Evolutionary conservation across 2,113 vertebrate genomes (phyloP), one percentile per base, ranked within the genome.

Genomic region (Caranx ignobilis): DNA sequence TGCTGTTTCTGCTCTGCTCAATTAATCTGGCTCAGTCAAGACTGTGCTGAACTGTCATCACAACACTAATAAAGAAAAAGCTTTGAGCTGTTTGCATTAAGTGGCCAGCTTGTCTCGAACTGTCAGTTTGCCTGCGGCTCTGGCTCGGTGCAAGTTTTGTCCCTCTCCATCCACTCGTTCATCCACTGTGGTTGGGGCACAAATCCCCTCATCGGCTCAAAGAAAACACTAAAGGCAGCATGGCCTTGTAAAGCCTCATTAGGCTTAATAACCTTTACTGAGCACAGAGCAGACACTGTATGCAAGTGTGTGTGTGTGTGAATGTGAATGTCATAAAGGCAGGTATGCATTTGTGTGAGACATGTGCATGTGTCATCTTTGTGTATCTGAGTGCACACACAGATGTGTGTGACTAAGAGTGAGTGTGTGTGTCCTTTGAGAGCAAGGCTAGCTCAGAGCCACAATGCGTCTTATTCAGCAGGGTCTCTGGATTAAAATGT

Each of bases 401-500:
- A 21, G 10, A 1, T 34, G 32, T n/a, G 66, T 39, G 64, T 50
- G 65, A 34, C 45, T 34, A 56, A 12, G 35, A n/a, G 41, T n/a
- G 66, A 32, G 78, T 31, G 21, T 77, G 86, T 59, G 82, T 68
- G 75, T 88, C 81, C 89, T 90, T 69, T 2, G 90, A 86, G 87
- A 89, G 39, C 45, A 16, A 75, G 84, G 83, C 90, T 86, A 83
- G 89, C 89, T 87, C 86, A 18, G 72, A 88, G 91, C 84, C 85
- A 89, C 90, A 92, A 89, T 89, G 83, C 63, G 54, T 91, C 87
- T 84, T 92, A 93, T 92, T 93, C 92, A 92, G 88, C 88, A 82
- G 89, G 88, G 87, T 89, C 83, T 78, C 71, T 34, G 90, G 93
- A 94, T 94, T 93, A 91, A 92, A 91, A 93, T 91, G 92, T 93